Evolutionary conservation across 2,888 invertebrate species (phyloP).

Genomic region (Iphiclides podalirius): DNA sequence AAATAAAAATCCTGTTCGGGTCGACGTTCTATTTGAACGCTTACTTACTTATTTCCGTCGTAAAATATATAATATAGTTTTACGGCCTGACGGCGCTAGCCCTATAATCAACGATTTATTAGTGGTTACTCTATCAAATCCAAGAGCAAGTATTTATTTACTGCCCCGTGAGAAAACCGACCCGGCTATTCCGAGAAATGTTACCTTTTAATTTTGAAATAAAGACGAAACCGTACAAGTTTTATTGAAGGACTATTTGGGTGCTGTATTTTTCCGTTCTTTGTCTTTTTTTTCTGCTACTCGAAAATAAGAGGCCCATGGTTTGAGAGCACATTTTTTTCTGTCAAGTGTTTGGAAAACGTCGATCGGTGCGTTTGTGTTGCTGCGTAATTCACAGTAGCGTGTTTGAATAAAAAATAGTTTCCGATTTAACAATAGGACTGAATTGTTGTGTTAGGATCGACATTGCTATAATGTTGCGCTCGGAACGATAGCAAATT

Average conservation of each 20-base stretch:
- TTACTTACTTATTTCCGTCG: constrained; percentile 54
- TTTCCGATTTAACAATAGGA: constrained; percentile 28
- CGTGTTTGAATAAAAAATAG: constrained; percentile 35
- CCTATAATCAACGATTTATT: constrained; percentile 72
- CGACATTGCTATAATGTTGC: constrained; percentile 14
- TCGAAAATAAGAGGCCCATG: constrained; percentile 34
- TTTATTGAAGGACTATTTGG: constrained; percentile 69
- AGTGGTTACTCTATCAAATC: constrained; percentile 66
- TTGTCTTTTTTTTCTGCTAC: constrained; percentile 51
- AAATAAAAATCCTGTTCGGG: constrained; percentile 10
- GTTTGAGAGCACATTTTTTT: constrained; percentile 38
- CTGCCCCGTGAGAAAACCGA: constrained; percentile 63
- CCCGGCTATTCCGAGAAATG: constrained; percentile 60
- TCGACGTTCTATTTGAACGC: constrained; percentile 22
- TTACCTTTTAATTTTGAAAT: constrained; percentile 70
- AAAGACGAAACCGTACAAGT: constrained; percentile 64
- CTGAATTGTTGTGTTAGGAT: constrained; percentile 50
- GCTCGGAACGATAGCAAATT: no score
- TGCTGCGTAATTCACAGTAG: constrained; percentile 50
- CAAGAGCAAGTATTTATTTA: constrained; percentile 48
- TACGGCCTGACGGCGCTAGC: constrained; percentile 64
- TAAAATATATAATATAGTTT: constrained; percentile 67
- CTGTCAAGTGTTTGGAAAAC: constrained; percentile 45
- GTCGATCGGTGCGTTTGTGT: constrained; percentile 37
- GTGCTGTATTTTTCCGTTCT: constrained; percentile 45